A percentile compares a stretch with the other conserved stretches of the same genome.
Conservation (phyloP, 53 echinoderm and acorn worm species). For the Echinometra lucunter region DNA sequence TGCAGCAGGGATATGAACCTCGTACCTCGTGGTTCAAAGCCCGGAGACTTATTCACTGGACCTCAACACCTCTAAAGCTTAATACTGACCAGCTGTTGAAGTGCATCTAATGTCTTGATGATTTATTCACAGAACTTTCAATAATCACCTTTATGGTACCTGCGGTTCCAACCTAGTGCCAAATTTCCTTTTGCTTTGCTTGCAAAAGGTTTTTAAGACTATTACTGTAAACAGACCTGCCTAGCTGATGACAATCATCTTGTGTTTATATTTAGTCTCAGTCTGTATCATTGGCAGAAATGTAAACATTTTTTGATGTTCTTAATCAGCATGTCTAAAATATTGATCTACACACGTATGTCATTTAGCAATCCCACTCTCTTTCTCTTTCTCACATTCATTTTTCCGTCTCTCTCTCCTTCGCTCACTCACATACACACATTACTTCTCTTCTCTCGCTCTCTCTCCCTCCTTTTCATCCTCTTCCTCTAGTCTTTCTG, state of each 20-base stretch:
- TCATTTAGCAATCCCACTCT: not conserved
- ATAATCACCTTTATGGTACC: not conserved
- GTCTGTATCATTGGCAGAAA: not conserved
- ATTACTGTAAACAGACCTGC: not conserved
- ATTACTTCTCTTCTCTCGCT: constrained; percentile 2
- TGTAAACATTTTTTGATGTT: not conserved
- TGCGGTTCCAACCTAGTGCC: not conserved
- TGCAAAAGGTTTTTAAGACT: not conserved
- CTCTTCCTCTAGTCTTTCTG: not conserved
- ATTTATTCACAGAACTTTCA: not conserved
- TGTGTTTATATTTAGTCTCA: constrained; percentile 12
- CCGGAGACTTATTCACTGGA: too few species aligned
- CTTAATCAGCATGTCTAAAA: not conserved
- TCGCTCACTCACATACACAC: not conserved
- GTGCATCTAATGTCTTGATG: not conserved
- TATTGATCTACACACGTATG: not conserved
- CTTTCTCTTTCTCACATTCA: not conserved
- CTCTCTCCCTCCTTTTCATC: not conserved
- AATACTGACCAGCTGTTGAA: not conserved
- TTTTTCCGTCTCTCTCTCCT: not conserved
- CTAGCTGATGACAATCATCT: not conserved
- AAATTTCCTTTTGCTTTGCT: not conserved
- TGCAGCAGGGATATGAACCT: too few species aligned
- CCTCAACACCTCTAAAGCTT: too few species aligned
- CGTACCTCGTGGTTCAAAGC: too few species aligned